phyloP scores from a whole-genome alignment of 2,113 vertebrate genomes.

The Euleptes europaea region DNA sequence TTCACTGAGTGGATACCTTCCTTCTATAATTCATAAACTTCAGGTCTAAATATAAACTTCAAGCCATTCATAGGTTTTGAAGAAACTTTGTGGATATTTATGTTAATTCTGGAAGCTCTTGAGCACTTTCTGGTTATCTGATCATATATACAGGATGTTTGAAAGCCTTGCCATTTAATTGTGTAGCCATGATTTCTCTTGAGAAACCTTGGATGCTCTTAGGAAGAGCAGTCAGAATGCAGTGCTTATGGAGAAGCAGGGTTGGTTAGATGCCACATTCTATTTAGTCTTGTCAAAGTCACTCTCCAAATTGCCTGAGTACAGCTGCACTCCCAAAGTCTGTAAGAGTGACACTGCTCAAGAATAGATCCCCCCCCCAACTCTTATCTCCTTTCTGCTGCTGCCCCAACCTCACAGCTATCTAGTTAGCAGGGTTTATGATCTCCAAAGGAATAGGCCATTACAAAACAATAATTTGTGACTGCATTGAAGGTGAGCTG shows the following conservation, averaged over 20 bases:
- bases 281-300: background rate
- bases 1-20: background rate
- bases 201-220: background rate
- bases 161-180: background rate
- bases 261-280: background rate
- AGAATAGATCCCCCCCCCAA: background rate
- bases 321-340: background rate
- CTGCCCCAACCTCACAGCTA: background rate
- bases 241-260: background rate
- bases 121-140: background rate
- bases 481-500: background rate
- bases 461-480: background rate
- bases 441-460: background rate
- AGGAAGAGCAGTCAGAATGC: background rate
- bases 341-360: background rate
- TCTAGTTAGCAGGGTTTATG: conserved; percentile 4
- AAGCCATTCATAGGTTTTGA: background rate
- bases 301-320: background rate
- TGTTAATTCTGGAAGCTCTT: background rate
- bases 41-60: background rate
- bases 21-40: background rate
- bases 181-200: background rate
- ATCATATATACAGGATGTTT: too few species aligned
- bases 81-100: background rate
- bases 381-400: background rate